Evolutionary conservation across 2,797 vertebrate genomes (phyloP).

Genomic region (Amblyopsis hoosieri): DNA sequence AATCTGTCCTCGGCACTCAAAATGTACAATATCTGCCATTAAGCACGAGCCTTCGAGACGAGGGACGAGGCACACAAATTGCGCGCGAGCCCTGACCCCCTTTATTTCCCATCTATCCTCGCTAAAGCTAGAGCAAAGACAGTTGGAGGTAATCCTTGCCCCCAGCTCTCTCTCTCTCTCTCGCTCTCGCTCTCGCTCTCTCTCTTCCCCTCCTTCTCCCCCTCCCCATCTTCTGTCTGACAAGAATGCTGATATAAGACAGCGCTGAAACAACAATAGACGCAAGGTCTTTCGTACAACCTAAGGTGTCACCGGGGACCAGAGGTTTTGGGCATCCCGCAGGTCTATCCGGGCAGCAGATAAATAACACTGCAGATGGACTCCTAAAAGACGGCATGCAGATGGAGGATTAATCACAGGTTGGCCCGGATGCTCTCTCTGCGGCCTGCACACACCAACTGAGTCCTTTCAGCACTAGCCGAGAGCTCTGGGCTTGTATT

Average conservation of each 20-base stretch:
- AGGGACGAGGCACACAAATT: slow-evolving; percentile 4
- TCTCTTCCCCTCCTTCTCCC: slow-evolving; percentile 3
- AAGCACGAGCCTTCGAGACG: slow-evolving; percentile 19
- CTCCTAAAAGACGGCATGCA: slow-evolving; percentile 37
- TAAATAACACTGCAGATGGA: slow-evolving; percentile 61
- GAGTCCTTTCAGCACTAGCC: slow-evolving; percentile 34
- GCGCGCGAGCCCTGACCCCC: slow-evolving; percentile 15
- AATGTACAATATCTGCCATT: slow-evolving; percentile 53
- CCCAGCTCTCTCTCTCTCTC: slow-evolving; percentile 3
- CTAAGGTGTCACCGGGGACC: slow-evolving; percentile 54
- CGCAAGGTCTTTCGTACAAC: slow-evolving; percentile 28
- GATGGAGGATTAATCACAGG: slow-evolving; percentile 56
- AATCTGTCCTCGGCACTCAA: slow-evolving; percentile 47
- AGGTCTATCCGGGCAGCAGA: slow-evolving; percentile 44
- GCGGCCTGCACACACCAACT: slow-evolving; percentile 41
- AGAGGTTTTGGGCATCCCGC: slow-evolving; percentile 37
- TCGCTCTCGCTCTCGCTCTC: not conserved
- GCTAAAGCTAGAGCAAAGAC: slow-evolving; percentile 38
- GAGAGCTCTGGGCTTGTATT: slow-evolving; percentile 15
- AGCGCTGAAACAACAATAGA: slow-evolving; percentile 54
- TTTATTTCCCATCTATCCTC: slow-evolving; percentile 39
- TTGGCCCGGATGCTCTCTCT: not conserved
- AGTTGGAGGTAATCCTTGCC: slow-evolving; percentile 30
- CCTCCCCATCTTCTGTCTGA: slow-evolving; percentile 44
- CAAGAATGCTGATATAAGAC: slow-evolving; percentile 61